A percentile compares a stretch with the other conserved stretches of the same genome.
Evolutionary conservation across 2,888 invertebrate species (phyloP).

Genomic region (Hipparchia semele): DNA sequence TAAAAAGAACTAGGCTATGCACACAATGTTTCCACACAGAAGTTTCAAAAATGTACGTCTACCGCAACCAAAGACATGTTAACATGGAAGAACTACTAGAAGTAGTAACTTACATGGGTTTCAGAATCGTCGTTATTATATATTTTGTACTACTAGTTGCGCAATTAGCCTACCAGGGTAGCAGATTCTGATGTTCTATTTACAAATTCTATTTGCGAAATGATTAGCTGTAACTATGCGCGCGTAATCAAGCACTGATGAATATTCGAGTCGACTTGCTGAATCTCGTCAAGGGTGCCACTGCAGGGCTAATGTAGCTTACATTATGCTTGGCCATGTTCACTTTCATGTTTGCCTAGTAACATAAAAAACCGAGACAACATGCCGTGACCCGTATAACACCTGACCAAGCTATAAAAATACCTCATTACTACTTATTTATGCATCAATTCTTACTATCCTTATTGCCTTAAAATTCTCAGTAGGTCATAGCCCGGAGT

Average conservation of each 20-base stretch:
- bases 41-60: too few relatives aligned
- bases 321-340: conserved; percentile 70
- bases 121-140: too few relatives aligned
- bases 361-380: not conserved
- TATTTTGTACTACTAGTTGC: not conserved
- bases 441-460: too few relatives aligned
- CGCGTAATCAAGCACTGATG: conserved; percentile 67
- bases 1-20: too few relatives aligned
- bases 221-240: conserved; percentile 36
- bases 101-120: too few relatives aligned
- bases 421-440: too few relatives aligned
- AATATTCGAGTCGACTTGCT: conserved; percentile 66
- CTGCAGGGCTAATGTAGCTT: conserved; percentile 63
- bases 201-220: conserved; percentile 39
- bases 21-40: too few relatives aligned
- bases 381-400: not conserved
- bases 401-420: too few relatives aligned
- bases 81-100: too few relatives aligned
- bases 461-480: too few relatives aligned
- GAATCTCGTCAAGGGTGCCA: conserved; percentile 52
- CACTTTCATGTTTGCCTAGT: conserved; percentile 38
- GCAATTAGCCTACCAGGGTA: not conserved
- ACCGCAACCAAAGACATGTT: too few relatives aligned
- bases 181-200: conserved; percentile 30
- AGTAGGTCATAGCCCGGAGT: too few relatives aligned